Evolutionary conservation across 2,797 vertebrate species (phyloP).

Genomic region (Loris lydekkerianus): DNA sequence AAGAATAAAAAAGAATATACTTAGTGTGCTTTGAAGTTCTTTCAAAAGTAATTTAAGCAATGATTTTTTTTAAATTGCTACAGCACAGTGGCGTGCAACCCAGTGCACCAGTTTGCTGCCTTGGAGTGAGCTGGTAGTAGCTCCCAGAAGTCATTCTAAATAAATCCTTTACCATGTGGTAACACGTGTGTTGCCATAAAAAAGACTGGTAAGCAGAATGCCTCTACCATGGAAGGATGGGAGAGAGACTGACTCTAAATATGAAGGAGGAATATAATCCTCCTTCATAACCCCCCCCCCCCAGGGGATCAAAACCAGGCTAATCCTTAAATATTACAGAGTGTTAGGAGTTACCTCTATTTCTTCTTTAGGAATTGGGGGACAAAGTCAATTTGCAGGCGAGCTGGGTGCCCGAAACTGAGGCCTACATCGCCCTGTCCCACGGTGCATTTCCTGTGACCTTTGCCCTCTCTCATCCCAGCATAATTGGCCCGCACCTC

Average conservation of each 20-base stretch:
- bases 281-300: too few relatives aligned
- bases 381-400: neutral
- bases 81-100: too few relatives aligned
- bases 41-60: too few relatives aligned
- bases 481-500: too few relatives aligned
- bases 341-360: neutral
- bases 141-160: neutral
- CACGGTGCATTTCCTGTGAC: too few relatives aligned
- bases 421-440: neutral
- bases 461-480: neutral
- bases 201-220: neutral
- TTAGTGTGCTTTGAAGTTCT: too few relatives aligned
- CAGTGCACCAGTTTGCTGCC: too few relatives aligned
- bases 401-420: neutral
- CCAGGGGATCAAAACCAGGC: neutral
- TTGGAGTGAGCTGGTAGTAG: too few relatives aligned
- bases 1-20: too few relatives aligned
- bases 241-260: neutral
- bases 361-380: neutral
- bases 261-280: neutral
- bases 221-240: neutral
- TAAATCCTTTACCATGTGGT: neutral
- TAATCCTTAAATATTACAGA: neutral
- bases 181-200: neutral
- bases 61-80: too few relatives aligned